Conservation (phyloP, 2,888 invertebrate genomes). For the Callimorpha dominula region DNA sequence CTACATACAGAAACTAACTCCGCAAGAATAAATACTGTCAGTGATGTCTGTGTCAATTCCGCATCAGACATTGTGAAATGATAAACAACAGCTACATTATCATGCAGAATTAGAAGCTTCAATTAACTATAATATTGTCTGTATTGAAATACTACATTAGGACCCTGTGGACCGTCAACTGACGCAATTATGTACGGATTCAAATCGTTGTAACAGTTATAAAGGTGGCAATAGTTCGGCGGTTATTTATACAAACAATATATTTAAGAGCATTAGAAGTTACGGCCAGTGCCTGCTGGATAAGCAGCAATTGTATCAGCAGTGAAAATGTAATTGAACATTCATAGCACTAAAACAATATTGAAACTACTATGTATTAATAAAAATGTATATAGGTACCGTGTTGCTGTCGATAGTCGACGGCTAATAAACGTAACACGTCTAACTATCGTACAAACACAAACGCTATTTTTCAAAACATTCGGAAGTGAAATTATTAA, state of each 20-base stretch:
- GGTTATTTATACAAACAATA: neutral
- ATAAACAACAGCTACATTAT: conserved; percentile 38
- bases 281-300: no score
- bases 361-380: neutral
- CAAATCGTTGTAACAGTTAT: conserved; percentile 74
- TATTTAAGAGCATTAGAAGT: neutral
- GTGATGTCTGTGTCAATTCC: conserved; percentile 51
- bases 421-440: conserved; percentile 17
- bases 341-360: neutral
- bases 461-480: conserved; percentile 32
- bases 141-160: conserved; percentile 72
- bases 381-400: neutral
- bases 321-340: neutral
- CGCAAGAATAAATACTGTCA: conserved; percentile 38
- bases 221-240: conserved; percentile 49
- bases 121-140: conserved; percentile 67
- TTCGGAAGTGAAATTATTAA: conserved; percentile 44
- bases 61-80: conserved; percentile 55
- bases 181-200: conserved; percentile 72
- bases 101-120: conserved; percentile 34
- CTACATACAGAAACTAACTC: conserved; percentile 36
- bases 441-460: conserved; percentile 41
- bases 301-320: no score
- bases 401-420: neutral
- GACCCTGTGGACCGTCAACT: conserved; percentile 80